Conservation (phyloP, 1,140 invertebrate genomes). For the Nomia melanderi region DNA sequence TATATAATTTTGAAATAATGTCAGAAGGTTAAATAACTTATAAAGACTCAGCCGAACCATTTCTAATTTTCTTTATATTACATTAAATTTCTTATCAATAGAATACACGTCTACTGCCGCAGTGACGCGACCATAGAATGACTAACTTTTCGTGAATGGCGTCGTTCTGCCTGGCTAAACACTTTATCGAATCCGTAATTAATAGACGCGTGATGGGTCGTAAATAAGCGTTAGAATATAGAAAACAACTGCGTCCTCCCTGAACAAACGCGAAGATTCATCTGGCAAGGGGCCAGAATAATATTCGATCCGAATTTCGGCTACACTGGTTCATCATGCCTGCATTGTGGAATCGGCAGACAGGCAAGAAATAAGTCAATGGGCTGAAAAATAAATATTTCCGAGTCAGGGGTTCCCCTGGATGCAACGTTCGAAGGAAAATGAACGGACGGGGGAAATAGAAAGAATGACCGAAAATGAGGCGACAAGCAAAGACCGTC, state of each 20-base stretch:
- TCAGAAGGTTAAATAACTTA: no score
- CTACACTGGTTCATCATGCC: constrained; percentile 49
- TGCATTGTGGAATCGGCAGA: constrained; percentile 48
- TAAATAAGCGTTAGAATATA: constrained; percentile 61
- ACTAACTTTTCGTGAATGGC: no score
- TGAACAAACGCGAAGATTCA: constrained; percentile 28
- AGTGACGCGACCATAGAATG: no score
- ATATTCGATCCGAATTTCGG: constrained; percentile 60
- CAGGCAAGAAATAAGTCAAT: constrained; percentile 39
- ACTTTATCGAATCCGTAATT: no score
- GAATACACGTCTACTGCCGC: no score
- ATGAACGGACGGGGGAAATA: background rate
- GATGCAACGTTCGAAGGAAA: background rate
- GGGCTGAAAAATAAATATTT: constrained; percentile 23
- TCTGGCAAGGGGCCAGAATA: constrained; percentile 62
- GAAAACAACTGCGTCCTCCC: constrained; percentile 46
- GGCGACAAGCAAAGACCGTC: background rate
- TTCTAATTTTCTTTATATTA: no score
- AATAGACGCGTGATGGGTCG: constrained; percentile 47
- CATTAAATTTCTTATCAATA: no score
- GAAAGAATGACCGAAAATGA: background rate
- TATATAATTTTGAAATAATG: no score
- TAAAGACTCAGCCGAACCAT: no score
- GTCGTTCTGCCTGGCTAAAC: no score
- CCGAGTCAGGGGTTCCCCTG: background rate